phyloP scores from a whole-genome alignment of 37 sponge, comb jelly and placozoan genomes.

The Ephydatia muelleri region DNA sequence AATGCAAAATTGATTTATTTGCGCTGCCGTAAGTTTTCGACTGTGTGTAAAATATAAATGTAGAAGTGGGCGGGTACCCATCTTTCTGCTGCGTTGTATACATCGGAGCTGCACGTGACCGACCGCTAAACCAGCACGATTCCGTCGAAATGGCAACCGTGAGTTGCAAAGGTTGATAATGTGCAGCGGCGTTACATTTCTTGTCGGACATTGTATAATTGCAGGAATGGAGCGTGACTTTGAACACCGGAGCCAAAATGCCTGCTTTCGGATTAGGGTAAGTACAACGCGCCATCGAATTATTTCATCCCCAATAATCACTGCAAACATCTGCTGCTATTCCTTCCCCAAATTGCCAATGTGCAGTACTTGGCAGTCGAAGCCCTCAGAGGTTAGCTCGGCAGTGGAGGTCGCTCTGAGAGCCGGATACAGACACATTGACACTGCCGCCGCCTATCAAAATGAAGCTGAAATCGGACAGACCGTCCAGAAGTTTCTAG shows the following conservation, averaged over 20 bases:
- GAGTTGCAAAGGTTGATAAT: background rate
- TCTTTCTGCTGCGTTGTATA: too few species aligned
- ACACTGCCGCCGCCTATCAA: constrained; percentile 74
- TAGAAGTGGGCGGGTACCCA: too few species aligned
- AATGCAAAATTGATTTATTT: too few species aligned
- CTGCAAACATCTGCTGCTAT: background rate
- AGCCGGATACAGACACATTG: constrained; percentile 80
- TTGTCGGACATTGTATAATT: background rate
- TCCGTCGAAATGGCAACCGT: background rate
- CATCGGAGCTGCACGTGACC: too few species aligned
- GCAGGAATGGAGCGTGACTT: constrained; percentile 50
- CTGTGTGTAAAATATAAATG: too few species aligned
- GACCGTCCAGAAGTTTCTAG: constrained; percentile 75
- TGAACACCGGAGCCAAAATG: constrained; percentile 71
- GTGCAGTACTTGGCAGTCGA: constrained; percentile 61
- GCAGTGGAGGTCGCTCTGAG: constrained; percentile 67
- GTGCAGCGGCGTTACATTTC: background rate
- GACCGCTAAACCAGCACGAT: too few species aligned
- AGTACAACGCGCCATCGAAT: background rate
- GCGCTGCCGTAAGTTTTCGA: too few species aligned
- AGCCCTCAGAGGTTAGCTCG: constrained; percentile 46
- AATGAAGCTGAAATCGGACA: constrained; percentile 85
- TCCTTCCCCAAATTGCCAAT: too few species aligned
- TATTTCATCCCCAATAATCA: background rate
- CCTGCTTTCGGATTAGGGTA: constrained; percentile 82